Percentiles rank a stretch among this genome's conserved stretches.
phyloP scores from a whole-genome alignment of 2,888 invertebrate species.

The Lagria hirta region DNA sequence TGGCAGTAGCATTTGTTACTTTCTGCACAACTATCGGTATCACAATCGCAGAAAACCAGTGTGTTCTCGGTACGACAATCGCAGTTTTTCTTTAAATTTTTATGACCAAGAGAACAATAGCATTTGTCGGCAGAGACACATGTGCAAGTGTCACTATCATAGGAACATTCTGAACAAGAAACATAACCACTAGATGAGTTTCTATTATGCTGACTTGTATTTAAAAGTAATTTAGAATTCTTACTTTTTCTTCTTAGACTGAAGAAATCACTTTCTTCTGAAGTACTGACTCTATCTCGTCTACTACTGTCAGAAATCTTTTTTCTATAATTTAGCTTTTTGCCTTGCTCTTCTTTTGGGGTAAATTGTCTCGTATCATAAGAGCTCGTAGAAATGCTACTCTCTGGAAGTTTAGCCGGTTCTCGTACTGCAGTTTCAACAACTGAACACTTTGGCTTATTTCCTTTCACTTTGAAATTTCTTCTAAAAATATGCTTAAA shows the following conservation, averaged over 20 bases:
- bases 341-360: conserved; percentile 57
- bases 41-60: conserved; percentile 70
- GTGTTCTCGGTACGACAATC: conserved; percentile 62
- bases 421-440: conserved; percentile 13
- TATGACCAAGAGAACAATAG: conserved; percentile 75
- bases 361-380: conserved; percentile 64
- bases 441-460: conserved; percentile 25
- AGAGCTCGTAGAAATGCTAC: conserved; percentile 64
- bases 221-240: conserved; percentile 31
- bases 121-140: conserved; percentile 78
- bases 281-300: conserved; percentile 47
- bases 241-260: conserved; percentile 48
- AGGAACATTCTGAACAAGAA: conserved; percentile 84
- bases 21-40: conserved; percentile 84
- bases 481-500: conserved; percentile 60
- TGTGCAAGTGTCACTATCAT: conserved; percentile 81
- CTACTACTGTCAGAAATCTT: conserved; percentile 31
- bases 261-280: conserved; percentile 56
- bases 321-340: conserved; percentile 45
- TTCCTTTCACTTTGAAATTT: conserved; percentile 54
- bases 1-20: conserved; percentile 86
- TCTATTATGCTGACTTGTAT: conserved; percentile 42
- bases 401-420: conserved; percentile 56
- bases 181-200: conserved; percentile 68
- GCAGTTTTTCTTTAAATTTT: conserved; percentile 58